Conservation (phyloP, 2,888 invertebrate species). For the Stenurella melanura region DNA sequence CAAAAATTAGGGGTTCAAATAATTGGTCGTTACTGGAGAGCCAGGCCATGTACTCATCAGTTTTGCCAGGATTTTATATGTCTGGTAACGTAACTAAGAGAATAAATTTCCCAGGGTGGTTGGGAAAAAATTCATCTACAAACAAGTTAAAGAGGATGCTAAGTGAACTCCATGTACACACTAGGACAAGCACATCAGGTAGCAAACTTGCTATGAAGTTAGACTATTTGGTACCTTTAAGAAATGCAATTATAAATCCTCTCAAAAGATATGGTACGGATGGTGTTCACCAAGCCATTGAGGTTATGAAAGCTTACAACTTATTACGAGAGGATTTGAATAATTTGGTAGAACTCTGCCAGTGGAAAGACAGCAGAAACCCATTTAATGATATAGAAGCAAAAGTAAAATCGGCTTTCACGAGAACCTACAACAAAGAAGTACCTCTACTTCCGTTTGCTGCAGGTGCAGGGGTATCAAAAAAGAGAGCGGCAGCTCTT, state of each 20-base stretch:
- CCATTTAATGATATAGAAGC: slow-evolving; percentile 85
- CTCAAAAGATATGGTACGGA: slow-evolving; percentile 81
- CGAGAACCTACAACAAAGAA: slow-evolving; percentile 93
- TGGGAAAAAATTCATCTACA: slow-evolving; percentile 94
- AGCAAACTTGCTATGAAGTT: slow-evolving; percentile 88
- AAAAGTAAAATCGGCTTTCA: slow-evolving; percentile 92
- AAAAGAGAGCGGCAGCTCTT: slow-evolving; percentile 75
- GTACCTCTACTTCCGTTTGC: slow-evolving; percentile 87
- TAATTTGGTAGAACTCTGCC: slow-evolving; percentile 87
- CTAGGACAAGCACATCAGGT: slow-evolving; percentile 85
- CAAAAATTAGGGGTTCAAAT: slow-evolving; percentile 84
- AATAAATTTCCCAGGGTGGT: slow-evolving; percentile 95
- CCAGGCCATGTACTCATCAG: slow-evolving; percentile 91
- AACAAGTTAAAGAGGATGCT: slow-evolving; percentile 88
- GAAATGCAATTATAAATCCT: slow-evolving; percentile 85
- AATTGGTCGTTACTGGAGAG: slow-evolving; percentile 92
- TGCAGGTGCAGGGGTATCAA: slow-evolving; percentile 77
- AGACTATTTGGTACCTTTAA: slow-evolving; percentile 90
- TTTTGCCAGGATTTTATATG: slow-evolving; percentile 91
- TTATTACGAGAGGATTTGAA: slow-evolving; percentile 94
- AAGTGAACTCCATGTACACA: slow-evolving; percentile 91
- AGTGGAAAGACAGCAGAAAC: slow-evolving; percentile 88
- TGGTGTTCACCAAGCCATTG: slow-evolving; percentile 83
- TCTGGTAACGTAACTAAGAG: slow-evolving; percentile 85
- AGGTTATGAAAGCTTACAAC: slow-evolving; percentile 88